These are phyloP conservation scores for Hemiprocne comata DNA, from an alignment of 2,113 vertebrate genomes.

Conservation along the genomic window DNA sequence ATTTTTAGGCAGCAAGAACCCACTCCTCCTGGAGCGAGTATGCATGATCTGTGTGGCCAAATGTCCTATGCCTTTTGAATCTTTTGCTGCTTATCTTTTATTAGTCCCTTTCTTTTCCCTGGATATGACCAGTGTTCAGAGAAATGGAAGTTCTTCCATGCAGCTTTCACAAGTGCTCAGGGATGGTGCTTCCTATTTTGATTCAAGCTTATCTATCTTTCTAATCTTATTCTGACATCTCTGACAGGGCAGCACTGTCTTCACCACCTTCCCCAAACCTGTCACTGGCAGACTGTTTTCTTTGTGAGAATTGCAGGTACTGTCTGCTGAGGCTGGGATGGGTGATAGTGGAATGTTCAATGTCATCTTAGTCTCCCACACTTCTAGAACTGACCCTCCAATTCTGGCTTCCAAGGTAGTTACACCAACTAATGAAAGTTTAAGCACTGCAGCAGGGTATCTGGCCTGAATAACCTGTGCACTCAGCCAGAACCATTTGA, in stretches of 20 bases:
- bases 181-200: neutral
- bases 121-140: neutral
- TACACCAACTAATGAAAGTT: neutral
- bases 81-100: neutral
- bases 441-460: neutral
- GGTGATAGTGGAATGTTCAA: neutral
- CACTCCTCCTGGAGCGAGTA: neutral
- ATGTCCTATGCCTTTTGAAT: neutral
- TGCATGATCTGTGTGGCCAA: neutral
- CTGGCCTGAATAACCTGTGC: neutral
- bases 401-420: neutral
- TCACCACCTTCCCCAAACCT: neutral
- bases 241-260: neutral
- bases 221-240: neutral
- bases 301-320: neutral
- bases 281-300: neutral
- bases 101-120: neutral
- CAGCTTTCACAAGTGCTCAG: neutral
- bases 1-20: conserved; percentile 20
- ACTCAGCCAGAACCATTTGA: neutral
- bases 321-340: neutral
- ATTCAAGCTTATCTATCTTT: neutral
- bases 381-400: neutral
- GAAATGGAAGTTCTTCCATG: fast-evolving
- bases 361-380: fast-evolving